Percentiles rank a stretch among this genome's conserved stretches.
These are phyloP conservation scores for Scopus umbretta DNA, from an alignment of 2,113 vertebrate species.

Conservation along the genomic window DNA sequence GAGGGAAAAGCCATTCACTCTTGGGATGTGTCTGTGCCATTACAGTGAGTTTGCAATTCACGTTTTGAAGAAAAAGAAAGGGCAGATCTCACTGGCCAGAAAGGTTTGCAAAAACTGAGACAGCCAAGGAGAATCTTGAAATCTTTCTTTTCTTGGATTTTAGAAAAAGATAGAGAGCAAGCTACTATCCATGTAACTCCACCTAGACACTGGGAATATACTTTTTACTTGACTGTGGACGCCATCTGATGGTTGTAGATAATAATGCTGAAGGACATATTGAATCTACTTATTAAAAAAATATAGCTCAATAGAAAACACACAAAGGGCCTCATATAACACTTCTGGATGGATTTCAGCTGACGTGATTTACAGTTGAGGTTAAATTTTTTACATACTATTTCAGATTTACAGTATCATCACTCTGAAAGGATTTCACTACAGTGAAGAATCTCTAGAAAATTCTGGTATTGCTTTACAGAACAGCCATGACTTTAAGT, in stretches of 20 bases:
- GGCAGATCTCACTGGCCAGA: not conserved
- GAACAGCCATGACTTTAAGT: not conserved
- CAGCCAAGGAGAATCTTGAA: not conserved
- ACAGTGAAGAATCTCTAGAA: not conserved
- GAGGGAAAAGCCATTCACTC: no score
- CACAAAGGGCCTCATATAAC: not conserved
- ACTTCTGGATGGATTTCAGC: not conserved
- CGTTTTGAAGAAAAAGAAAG: not conserved
- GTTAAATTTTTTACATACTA: not conserved
- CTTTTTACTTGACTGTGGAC: not conserved
- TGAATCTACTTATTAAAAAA: not conserved
- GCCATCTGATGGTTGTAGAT: slow-evolving; percentile 38
- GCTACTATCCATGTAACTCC: not conserved
- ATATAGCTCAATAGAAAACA: not conserved
- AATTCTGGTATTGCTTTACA: not conserved
- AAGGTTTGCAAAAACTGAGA: not conserved
- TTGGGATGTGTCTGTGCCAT: no score
- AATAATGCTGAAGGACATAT: not conserved
- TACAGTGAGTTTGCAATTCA: not conserved
- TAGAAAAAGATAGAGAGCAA: not conserved
- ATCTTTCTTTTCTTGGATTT: not conserved
- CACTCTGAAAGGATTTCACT: not conserved
- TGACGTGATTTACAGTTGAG: not conserved
- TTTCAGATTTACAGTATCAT: not conserved
- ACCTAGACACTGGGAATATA: not conserved